A percentile compares a stretch with the other conserved stretches of the same genome.
These are phyloP conservation scores for Antennarius maculatus DNA, from an alignment of 2,797 vertebrate genomes.

Conservation along the genomic window DNA sequence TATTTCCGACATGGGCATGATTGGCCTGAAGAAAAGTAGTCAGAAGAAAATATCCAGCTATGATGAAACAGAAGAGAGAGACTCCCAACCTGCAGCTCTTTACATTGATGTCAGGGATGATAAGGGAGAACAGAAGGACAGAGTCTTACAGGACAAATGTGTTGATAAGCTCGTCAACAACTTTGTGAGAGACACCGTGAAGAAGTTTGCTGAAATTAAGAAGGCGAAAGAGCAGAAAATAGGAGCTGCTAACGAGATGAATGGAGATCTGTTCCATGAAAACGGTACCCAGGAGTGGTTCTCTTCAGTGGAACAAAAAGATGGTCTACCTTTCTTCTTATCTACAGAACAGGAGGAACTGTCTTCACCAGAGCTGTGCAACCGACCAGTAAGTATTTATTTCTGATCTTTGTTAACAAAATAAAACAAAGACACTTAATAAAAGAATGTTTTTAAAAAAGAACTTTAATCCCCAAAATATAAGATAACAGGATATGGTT, in stretches of 20 bases:
- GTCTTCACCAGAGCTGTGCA: slow-evolving; percentile 91
- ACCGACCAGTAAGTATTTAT: slow-evolving; percentile 87
- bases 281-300: slow-evolving; percentile 60
- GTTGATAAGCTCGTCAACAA: slow-evolving; percentile 86
- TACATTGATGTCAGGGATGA: slow-evolving; percentile 34
- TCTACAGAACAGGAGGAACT: slow-evolving; percentile 85
- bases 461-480: no score
- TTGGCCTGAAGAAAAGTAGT: slow-evolving; percentile 24
- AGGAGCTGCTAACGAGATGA: slow-evolving; percentile 72
- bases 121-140: slow-evolving; percentile 43
- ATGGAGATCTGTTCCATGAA: slow-evolving; percentile 49
- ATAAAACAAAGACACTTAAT: no score
- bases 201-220: slow-evolving; percentile 88
- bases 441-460: no score
- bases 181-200: slow-evolving; percentile 88
- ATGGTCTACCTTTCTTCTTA: slow-evolving; percentile 79
- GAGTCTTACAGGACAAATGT: slow-evolving; percentile 70
- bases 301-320: slow-evolving; percentile 63
- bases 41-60: slow-evolving; percentile 63
- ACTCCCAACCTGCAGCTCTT: slow-evolving; percentile 68
- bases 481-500: no score
- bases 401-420: slow-evolving; percentile 2
- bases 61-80: slow-evolving; percentile 78
- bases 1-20: slow-evolving; percentile 59
- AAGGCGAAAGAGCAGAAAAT: slow-evolving; percentile 90